Conservation (phyloP, 1,140 invertebrate genomes). For the Chironomus tepperi region DNA sequence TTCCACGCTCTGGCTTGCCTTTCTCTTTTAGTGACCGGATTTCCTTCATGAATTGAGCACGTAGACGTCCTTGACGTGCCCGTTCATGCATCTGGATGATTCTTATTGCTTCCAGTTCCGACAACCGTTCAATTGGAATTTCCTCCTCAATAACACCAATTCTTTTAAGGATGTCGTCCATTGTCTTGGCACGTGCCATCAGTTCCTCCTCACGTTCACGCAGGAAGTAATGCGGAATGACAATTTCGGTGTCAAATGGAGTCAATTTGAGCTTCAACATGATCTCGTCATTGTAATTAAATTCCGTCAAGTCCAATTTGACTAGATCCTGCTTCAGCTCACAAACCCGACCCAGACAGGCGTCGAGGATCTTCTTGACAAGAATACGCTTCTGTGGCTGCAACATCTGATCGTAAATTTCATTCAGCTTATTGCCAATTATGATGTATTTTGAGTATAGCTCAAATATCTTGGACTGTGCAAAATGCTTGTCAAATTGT, state of each 20-base stretch:
- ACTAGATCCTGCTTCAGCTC: constrained; percentile 79
- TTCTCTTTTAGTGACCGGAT: constrained; percentile 68
- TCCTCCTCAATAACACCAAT: constrained; percentile 58
- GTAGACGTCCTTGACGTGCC: constrained; percentile 73
- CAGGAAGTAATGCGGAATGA: constrained; percentile 58
- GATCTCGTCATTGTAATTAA: constrained; percentile 76
- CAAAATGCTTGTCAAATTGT: constrained; percentile 49
- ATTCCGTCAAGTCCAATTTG: constrained; percentile 75
- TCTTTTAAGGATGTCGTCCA: constrained; percentile 55
- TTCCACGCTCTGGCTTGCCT: constrained; percentile 49
- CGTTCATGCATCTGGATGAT: constrained; percentile 85
- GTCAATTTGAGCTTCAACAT: constrained; percentile 51
- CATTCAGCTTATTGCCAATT: constrained; percentile 63
- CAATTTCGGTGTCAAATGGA: constrained; percentile 55
- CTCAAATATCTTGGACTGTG: constrained; percentile 48
- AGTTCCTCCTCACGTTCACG: constrained; percentile 56
- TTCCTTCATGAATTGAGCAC: constrained; percentile 84
- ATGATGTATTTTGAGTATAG: constrained; percentile 73
- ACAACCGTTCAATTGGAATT: constrained; percentile 47
- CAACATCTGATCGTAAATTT: constrained; percentile 81
- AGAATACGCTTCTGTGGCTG: constrained; percentile 86
- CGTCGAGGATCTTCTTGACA: constrained; percentile 68
- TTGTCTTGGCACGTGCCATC: constrained; percentile 48
- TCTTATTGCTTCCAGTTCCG: constrained; percentile 72
- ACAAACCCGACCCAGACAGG: constrained; percentile 64